Conservation (phyloP, 1,140 invertebrate genomes). For the Camponotus vicinus region DNA sequence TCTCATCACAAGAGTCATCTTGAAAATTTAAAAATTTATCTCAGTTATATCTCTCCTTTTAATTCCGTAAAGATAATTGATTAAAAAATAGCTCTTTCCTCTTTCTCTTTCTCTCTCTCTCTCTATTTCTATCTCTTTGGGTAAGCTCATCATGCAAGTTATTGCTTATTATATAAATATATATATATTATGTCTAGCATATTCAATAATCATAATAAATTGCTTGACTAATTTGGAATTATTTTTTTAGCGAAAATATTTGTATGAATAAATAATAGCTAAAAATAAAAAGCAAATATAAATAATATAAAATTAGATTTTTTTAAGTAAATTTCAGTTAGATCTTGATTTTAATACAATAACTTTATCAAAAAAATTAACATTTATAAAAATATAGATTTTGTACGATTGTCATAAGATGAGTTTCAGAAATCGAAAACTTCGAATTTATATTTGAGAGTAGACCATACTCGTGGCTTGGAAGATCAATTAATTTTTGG, state of each 20-base stretch:
- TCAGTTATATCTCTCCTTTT: neutral
- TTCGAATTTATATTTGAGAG: neutral
- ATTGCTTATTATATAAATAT: neutral
- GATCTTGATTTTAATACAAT: neutral
- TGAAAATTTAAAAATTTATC: slow-evolving; percentile 22
- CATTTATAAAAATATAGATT: slow-evolving; percentile 20
- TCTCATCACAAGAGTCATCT: slow-evolving; percentile 12
- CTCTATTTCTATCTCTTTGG: neutral
- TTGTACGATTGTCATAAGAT: neutral
- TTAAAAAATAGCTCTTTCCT: neutral
- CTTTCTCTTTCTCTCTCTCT: too few species aligned
- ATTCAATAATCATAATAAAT: neutral
- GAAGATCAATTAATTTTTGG: slow-evolving; percentile 16
- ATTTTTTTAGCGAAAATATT: too few species aligned
- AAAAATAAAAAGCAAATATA: neutral
- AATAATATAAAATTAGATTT: neutral
- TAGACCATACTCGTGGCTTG: neutral
- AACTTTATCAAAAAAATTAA: neutral
- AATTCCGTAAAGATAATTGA: slow-evolving; percentile 20
- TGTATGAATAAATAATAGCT: neutral
- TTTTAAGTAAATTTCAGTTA: neutral
- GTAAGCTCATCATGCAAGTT: slow-evolving; percentile 11
- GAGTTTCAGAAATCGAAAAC: slow-evolving; percentile 50
- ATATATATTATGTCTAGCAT: neutral
- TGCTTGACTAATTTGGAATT: neutral